phyloP scores from a whole-genome alignment of 2,888 invertebrate genomes.

The Anorthoa munda region DNA sequence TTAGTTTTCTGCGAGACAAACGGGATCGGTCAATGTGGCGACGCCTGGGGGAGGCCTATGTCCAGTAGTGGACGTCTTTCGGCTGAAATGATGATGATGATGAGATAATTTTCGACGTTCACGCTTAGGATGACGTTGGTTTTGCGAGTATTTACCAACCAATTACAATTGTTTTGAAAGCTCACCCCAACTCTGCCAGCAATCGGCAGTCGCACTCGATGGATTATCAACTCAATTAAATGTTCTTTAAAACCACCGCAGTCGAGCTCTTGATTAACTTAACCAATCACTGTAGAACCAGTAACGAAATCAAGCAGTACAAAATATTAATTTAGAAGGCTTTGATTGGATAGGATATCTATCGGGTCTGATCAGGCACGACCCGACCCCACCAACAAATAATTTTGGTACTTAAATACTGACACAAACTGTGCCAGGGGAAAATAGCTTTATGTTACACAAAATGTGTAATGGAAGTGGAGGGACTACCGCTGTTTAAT shows the following conservation, averaged over 20 bases:
- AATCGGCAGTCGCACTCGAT: not conserved
- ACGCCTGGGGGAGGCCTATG: no score
- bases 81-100: no score
- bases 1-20: no score
- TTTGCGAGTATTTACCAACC: not conserved
- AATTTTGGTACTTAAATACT: constrained; percentile 62
- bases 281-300: constrained; percentile 11
- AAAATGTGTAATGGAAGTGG: constrained; percentile 51
- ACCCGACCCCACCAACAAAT: constrained; percentile 63
- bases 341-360: constrained; percentile 69
- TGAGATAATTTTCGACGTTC: no score
- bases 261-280: constrained; percentile 1
- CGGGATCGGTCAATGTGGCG: no score
- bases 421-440: constrained; percentile 62
- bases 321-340: constrained; percentile 54
- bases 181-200: not conserved
- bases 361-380: constrained; percentile 67
- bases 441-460: constrained; percentile 56
- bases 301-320: constrained; percentile 19
- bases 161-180: not conserved
- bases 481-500: constrained; percentile 37
- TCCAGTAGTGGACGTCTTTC: no score
- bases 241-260: not conserved
- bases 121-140: not conserved
- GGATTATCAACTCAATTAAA: not conserved